Percentiles rank a stretch among this genome's conserved stretches.
Evolutionary conservation across 35 echinoderm and acorn worm species (phyloP).

Genomic region (Ptychodera flava): DNA sequence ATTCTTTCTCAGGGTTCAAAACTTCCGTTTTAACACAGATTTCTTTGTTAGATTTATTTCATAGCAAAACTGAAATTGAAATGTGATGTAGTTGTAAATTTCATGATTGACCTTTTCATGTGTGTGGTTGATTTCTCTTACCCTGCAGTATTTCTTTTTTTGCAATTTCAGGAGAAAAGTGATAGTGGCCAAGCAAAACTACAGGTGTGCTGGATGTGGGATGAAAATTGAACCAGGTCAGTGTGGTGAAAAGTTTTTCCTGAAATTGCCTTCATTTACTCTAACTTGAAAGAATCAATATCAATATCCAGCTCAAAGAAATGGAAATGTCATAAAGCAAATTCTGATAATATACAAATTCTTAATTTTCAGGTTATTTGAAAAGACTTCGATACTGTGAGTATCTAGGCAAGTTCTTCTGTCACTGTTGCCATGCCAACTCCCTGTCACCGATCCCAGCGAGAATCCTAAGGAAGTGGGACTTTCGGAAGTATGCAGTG

Average conservation of each 20-base stretch:
- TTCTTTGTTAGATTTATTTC: too few species aligned
- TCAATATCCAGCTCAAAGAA: not conserved
- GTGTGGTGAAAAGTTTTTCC: not conserved
- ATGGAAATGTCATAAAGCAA: too few species aligned
- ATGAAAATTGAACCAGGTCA: constrained; percentile 90
- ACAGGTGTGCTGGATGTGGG: constrained; percentile 92
- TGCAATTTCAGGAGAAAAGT: constrained; percentile 62
- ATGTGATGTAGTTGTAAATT: too few species aligned
- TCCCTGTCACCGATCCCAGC: constrained; percentile 48
- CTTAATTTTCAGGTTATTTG: constrained; percentile 79
- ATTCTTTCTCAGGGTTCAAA: too few species aligned
- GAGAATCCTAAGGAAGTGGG: constrained; percentile 79
- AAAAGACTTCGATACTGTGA: constrained; percentile 88
- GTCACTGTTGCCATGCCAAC: constrained; percentile 91
- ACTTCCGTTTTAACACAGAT: too few species aligned
- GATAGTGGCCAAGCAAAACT: constrained; percentile 87
- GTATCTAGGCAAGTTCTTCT: constrained; percentile 97
- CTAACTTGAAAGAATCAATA: not conserved
- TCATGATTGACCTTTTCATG: too few species aligned
- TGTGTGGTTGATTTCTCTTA: too few species aligned
- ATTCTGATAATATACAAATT: too few species aligned
- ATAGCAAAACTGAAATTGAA: too few species aligned
- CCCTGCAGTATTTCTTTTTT: constrained; percentile 7
- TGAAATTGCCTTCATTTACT: not conserved
- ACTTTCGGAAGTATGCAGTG: constrained; percentile 65